phyloP scores from a whole-genome alignment of 2,888 invertebrate species.

The Muscina levida region DNA sequence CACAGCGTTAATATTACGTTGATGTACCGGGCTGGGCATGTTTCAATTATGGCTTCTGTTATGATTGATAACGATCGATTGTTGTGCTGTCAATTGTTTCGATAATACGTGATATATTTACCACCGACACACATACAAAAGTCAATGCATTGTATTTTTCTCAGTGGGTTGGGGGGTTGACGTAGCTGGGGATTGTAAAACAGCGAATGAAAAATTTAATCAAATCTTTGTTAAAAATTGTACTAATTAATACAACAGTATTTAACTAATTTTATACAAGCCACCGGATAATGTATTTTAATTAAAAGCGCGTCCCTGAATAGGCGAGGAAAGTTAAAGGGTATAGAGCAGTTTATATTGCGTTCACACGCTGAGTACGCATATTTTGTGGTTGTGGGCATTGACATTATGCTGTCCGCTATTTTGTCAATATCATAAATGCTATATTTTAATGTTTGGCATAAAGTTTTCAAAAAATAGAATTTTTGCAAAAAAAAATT shows the following conservation, averaged over 20 bases:
- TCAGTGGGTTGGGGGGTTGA: neutral
- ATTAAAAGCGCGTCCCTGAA: neutral
- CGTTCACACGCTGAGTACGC: no score
- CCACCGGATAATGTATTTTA: neutral
- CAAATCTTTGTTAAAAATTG: neutral
- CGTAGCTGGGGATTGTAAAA: neutral
- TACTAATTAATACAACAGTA: neutral
- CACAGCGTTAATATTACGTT: neutral
- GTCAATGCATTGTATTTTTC: no score
- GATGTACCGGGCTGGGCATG: neutral
- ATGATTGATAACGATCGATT: conserved; percentile 12
- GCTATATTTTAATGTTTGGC: no score
- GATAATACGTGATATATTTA: neutral
- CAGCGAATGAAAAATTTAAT: conserved; percentile 10
- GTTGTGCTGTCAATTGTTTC: neutral
- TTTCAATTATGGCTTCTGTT: conserved; percentile 8
- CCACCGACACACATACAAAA: no score
- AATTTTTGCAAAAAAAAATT: no score
- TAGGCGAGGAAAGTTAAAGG: no score
- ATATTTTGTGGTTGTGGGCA: no score
- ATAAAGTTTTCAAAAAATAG: no score
- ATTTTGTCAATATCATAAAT: no score
- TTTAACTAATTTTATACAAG: neutral
- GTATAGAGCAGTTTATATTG: no score
- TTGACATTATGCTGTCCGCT: no score